Evolutionary conservation across 1,140 invertebrate genomes (phyloP).

Genomic region (Brevipalpus yothersi): DNA sequence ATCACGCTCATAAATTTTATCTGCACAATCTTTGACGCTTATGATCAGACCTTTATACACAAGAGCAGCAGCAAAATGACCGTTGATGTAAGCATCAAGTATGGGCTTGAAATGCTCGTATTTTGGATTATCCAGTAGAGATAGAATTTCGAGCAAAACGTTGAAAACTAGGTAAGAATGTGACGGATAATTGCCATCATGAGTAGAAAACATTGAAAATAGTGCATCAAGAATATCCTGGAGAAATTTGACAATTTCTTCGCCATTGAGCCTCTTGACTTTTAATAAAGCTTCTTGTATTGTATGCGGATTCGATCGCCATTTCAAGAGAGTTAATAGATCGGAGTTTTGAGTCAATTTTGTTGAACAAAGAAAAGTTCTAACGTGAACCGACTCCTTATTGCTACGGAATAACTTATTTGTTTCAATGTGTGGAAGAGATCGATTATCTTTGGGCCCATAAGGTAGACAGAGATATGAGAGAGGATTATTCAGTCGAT

Average conservation of each 20-base stretch:
- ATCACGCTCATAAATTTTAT: conserved; percentile 35
- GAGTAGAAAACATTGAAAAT: conserved; percentile 77
- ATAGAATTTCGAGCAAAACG: conserved; percentile 59
- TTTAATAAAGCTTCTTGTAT: conserved; percentile 58
- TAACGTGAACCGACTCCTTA: conserved; percentile 57
- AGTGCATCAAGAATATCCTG: conserved; percentile 83
- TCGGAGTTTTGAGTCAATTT: conserved; percentile 85
- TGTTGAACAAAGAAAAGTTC: conserved; percentile 67
- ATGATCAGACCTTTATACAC: conserved; percentile 75
- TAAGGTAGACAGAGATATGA: conserved; percentile 47
- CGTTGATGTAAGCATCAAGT: conserved; percentile 79
- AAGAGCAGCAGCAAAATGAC: conserved; percentile 77
- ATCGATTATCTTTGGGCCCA: conserved; percentile 23
- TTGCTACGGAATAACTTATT: conserved; percentile 12
- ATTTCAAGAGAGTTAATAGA: conserved; percentile 60
- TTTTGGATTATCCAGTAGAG: conserved; percentile 63
- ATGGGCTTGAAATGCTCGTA: conserved; percentile 88
- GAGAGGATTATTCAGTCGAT: conserved; percentile 37
- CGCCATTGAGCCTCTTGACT: conserved; percentile 49
- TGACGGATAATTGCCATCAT: conserved; percentile 57
- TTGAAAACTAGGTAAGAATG: conserved; percentile 49
- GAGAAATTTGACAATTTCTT: conserved; percentile 86
- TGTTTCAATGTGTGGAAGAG: conserved; percentile 1
- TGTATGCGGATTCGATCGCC: conserved; percentile 51
- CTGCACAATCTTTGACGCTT: conserved; percentile 70